Percentiles rank a stretch among this genome's conserved stretches.
phyloP scores from a whole-genome alignment of 2,888 invertebrate genomes.

The Chrysolina haemoptera region DNA sequence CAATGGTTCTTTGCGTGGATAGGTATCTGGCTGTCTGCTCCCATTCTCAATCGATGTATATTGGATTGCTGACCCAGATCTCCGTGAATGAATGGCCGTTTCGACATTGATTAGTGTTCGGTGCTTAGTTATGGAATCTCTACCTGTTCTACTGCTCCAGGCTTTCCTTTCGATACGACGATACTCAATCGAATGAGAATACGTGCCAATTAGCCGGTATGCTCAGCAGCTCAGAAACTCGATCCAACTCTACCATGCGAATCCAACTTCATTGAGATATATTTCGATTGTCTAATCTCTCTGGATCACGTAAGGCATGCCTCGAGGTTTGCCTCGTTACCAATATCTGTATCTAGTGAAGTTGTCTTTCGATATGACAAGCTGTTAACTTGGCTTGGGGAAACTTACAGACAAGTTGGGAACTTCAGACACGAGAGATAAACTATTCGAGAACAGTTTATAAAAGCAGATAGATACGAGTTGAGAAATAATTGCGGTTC shows the following conservation, averaged over 20 bases:
- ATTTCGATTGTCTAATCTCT: neutral
- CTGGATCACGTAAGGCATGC: neutral
- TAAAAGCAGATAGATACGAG: neutral
- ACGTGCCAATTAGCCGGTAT: neutral
- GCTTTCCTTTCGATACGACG: neutral
- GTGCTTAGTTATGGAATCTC: neutral
- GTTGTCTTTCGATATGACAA: neutral
- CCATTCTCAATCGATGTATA: too few species aligned
- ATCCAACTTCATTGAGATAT: neutral
- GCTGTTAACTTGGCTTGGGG: neutral
- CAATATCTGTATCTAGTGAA: neutral
- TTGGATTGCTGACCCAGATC: neutral
- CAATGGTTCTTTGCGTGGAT: too few species aligned
- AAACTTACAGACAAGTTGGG: neutral
- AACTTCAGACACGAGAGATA: neutral
- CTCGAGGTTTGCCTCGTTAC: neutral
- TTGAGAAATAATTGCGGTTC: neutral
- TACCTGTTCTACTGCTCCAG: neutral
- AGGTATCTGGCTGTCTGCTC: too few species aligned
- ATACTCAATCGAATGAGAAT: neutral
- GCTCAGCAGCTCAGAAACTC: neutral
- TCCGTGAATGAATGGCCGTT: neutral
- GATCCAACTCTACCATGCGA: neutral
- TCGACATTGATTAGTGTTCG: neutral
- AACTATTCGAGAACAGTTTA: neutral